Conservation (phyloP, 2,113 vertebrate species). For the Blennius ocellaris region DNA sequence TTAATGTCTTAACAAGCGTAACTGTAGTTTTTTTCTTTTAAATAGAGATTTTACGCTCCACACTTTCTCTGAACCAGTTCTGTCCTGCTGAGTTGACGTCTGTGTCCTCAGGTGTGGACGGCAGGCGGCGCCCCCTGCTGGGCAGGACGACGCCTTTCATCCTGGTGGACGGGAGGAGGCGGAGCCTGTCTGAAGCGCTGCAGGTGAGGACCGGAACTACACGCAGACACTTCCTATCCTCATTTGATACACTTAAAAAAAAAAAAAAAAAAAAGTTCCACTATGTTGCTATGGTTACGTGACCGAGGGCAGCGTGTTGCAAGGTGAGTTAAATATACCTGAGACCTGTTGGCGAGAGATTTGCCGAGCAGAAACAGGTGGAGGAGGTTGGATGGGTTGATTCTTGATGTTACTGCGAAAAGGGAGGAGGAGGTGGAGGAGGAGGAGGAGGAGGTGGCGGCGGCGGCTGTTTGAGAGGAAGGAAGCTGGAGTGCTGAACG, state of each 20-base stretch:
- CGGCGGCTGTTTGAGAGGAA: background rate
- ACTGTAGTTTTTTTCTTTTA: no score
- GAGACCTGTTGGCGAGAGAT: no score
- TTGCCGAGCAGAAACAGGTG: no score
- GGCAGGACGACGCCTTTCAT: constrained; percentile 77
- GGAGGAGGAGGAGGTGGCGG: no score
- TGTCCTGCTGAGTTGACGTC: background rate
- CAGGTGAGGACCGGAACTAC: constrained; percentile 59
- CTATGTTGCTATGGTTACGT: constrained; percentile 29
- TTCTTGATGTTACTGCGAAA: no score
- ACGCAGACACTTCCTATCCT: background rate
- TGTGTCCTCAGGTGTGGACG: constrained; percentile 56
- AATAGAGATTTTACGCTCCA: no score
- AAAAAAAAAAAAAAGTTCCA: constrained; percentile 15
- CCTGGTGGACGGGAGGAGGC: constrained; percentile 71
- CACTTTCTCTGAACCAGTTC: no score
- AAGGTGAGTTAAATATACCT: no score
- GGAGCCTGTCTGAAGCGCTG: constrained; percentile 71
- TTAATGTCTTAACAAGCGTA: no score
- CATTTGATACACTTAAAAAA: no score
- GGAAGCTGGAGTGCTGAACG: constrained; percentile 54
- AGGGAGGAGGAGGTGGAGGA: no score
- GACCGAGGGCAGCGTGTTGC: background rate
- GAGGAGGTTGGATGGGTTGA: no score
- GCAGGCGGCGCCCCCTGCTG: constrained; percentile 45